These are phyloP conservation scores for Sipha maydis DNA, from an alignment of 2,888 invertebrate species.

Conservation along the genomic window DNA sequence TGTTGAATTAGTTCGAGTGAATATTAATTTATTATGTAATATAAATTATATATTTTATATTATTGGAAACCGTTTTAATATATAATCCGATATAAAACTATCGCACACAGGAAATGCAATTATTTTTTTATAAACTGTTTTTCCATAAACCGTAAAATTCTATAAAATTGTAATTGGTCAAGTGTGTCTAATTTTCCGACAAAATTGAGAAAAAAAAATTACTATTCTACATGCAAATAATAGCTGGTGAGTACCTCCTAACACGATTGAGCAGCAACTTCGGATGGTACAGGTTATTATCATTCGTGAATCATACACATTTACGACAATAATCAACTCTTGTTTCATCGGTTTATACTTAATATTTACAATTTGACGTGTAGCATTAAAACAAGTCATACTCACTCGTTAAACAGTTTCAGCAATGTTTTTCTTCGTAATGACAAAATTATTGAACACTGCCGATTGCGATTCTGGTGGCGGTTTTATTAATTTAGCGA, in stretches of 20 bases:
- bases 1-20: not conserved
- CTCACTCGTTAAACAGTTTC: conserved; percentile 41
- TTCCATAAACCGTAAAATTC: not conserved
- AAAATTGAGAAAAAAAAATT: too few relatives aligned
- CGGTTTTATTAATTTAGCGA: not conserved
- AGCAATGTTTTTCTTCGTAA: conserved; percentile 7
- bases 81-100: not conserved
- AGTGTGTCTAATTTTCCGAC: not conserved
- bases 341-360: not conserved
- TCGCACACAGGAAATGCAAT: not conserved
- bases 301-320: not conserved
- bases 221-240: not conserved
- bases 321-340: not conserved
- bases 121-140: not conserved
- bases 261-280: too few relatives aligned
- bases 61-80: not conserved
- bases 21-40: not conserved
- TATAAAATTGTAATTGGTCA: not conserved
- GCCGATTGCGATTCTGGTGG: conserved; percentile 21
- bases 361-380: not conserved
- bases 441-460: conserved; percentile 1
- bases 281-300: not conserved
- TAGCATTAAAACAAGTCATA: not conserved
- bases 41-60: not conserved
- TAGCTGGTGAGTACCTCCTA: not conserved